Percentiles rank a stretch among this genome's conserved stretches.
Conservation (phyloP, 2,797 vertebrate species). For the Hydrolagus colliei region DNA sequence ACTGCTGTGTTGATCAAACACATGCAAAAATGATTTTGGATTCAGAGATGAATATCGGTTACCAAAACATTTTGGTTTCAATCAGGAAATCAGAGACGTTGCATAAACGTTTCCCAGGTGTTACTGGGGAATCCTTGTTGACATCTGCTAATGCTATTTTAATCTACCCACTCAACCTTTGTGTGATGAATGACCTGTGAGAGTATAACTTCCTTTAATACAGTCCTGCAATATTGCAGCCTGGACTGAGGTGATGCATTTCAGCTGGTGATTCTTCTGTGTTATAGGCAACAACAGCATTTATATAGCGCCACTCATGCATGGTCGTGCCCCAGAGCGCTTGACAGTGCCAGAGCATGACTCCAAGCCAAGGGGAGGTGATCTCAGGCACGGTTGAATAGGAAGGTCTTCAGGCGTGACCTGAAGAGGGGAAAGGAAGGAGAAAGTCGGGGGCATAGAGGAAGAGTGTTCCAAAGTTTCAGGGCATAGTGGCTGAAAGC, state of each 20-base stretch:
- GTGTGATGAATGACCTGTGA: neutral
- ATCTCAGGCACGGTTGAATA: too few species aligned
- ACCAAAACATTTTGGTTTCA: conserved; percentile 18
- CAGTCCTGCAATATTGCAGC: neutral
- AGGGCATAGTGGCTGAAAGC: too few species aligned
- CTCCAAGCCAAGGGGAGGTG: too few species aligned
- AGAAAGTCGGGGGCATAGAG: too few species aligned
- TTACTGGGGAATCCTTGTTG: conserved; percentile 9
- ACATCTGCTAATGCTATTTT: neutral
- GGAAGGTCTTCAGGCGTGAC: neutral
- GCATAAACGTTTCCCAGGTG: neutral
- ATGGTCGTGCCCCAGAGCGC: too few species aligned
- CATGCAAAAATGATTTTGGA: neutral
- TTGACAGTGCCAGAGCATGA: too few species aligned
- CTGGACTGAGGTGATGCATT: neutral
- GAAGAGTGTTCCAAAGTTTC: too few species aligned
- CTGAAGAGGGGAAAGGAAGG: neutral
- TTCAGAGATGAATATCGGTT: conserved; percentile 1
- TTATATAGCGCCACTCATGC: too few species aligned
- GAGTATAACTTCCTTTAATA: neutral
- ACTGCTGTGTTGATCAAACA: neutral
- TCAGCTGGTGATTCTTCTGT: too few species aligned
- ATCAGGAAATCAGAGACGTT: neutral
- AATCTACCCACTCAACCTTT: neutral
- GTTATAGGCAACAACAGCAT: too few species aligned